These are phyloP conservation scores for Leucophenga varia DNA, from an alignment of 1,140 invertebrate genomes.

Conservation along the genomic window DNA sequence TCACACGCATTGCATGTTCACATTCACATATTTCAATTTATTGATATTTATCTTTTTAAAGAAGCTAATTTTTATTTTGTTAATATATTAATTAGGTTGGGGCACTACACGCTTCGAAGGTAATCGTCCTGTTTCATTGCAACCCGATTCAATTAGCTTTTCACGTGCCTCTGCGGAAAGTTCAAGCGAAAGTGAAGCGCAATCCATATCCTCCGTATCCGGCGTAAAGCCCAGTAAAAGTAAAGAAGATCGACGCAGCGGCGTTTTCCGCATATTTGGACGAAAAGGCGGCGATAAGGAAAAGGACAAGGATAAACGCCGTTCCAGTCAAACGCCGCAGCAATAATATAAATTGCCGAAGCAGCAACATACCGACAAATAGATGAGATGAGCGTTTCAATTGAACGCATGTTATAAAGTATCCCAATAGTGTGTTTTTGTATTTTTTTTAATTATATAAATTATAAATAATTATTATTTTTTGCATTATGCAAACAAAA, in stretches of 20 bases:
- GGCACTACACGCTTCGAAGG: slow-evolving; percentile 47
- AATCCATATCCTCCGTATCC: slow-evolving; percentile 52
- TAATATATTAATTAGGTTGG: slow-evolving; percentile 40
- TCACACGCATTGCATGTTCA: neutral
- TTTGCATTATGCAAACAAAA: neutral
- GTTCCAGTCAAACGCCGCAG: slow-evolving; percentile 48
- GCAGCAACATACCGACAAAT: neutral
- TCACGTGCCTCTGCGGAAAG: slow-evolving; percentile 52
- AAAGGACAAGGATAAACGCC: slow-evolving; percentile 49
- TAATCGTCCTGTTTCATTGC: slow-evolving; percentile 48
- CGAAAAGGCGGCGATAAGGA: slow-evolving; percentile 51
- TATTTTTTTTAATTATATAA: neutral
- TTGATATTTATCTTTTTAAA: neutral
- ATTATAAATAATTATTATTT: neutral
- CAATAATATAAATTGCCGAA: slow-evolving; percentile 21
- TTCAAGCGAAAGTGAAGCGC: slow-evolving; percentile 55
- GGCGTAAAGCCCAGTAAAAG: slow-evolving; percentile 41
- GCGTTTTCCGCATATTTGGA: slow-evolving; percentile 54
- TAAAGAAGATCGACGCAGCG: slow-evolving; percentile 53
- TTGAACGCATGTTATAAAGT: no score
- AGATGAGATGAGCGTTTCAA: no score
- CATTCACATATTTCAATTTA: neutral
- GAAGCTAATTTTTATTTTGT: neutral
- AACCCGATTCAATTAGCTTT: slow-evolving; percentile 50
- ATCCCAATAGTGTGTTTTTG: neutral